Base-by-base conservation (phyloP, 1,140 invertebrate species). In the Archegozetes longisetosus region DNA sequence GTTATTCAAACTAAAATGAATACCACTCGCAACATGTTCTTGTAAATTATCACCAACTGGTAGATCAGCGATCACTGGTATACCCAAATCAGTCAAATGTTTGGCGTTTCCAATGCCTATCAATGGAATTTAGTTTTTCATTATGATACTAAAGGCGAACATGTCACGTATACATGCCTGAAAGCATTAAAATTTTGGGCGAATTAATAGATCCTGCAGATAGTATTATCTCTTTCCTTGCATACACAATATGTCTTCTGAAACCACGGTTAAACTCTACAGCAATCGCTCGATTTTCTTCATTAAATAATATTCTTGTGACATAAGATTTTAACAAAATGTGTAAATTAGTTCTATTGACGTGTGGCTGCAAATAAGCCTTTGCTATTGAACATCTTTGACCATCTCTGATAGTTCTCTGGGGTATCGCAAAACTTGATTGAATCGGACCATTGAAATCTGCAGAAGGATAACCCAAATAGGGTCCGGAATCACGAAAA, bases 321-420 rank as follows among this genome's bases (percentile, higher is more conserved):
- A 85, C 88, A 48, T 90, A 82, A 0, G 88, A 78, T 60, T 86
- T 79, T 75, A 88, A 86, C 0, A 88, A 81, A 2, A 94, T 80
- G 67, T 91, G 84, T 0, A 96, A 73, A 69, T 96, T 96, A 25
- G 77, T 77, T 0, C 91, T 74, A 2, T 86, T 72, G 29, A 86
- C 76, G 0, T 83, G 82, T 0, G 92, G 88, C 61, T 86, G 72
- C 0, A 97, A 72, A 65, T 95, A 96, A 0, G 87, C 90, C 71
- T 88, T 88, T 0, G 86, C 80, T 0, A 88, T 87, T 17, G 86
- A 92, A 70, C 92, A 95, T 1, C 93, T 76, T 29, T 83, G 84
- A 0, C 91, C 91, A 13, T 84, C 85, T 58, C 84, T 77, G 53
- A 86, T 85, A 0, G 88, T 94, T 6, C 84, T 91, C 73, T 90